phyloP scores from a whole-genome alignment of 2,797 vertebrate species.

The Neoniphon sammara region DNA sequence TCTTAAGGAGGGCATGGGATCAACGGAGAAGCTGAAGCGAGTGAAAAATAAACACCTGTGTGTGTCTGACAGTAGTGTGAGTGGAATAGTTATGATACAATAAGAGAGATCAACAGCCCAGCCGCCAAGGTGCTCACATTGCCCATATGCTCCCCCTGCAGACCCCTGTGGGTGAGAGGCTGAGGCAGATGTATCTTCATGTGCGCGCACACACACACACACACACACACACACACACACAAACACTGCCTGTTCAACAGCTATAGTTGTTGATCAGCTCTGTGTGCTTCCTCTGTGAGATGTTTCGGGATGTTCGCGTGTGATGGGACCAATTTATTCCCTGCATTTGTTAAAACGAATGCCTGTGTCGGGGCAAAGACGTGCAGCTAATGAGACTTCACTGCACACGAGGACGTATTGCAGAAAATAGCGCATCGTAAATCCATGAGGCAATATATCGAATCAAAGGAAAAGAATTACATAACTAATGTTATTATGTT shows the following conservation, averaged over 20 bases:
- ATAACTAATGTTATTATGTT: conserved; percentile 9
- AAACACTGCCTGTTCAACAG: conserved; percentile 17
- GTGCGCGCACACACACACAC: neutral
- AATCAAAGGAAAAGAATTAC: conserved; percentile 26
- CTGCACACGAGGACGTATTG: conserved; percentile 6
- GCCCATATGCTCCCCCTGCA: conserved; percentile 28
- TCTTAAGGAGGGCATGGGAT: conserved; percentile 32
- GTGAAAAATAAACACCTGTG: conserved; percentile 51
- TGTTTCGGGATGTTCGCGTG: conserved; percentile 28
- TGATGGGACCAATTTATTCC: neutral
- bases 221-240: neutral
- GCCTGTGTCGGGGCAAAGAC: conserved; percentile 31
- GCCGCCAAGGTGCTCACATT: conserved; percentile 47
- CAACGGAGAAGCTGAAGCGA: conserved; percentile 39
- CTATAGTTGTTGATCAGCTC: conserved; percentile 5
- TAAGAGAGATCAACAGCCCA: conserved; percentile 43
- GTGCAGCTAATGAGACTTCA: conserved; percentile 32
- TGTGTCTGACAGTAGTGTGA: conserved; percentile 47
- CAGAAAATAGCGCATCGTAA: conserved; percentile 16
- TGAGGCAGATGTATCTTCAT: conserved; percentile 20
- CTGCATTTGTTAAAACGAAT: conserved; percentile 26
- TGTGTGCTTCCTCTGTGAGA: conserved; percentile 1
- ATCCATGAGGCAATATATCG: conserved; percentile 21
- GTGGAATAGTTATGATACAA: conserved; percentile 58
- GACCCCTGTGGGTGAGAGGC: conserved; percentile 13